phyloP scores from a whole-genome alignment of 2,888 invertebrate genomes.

The Seira sanloemensis region DNA sequence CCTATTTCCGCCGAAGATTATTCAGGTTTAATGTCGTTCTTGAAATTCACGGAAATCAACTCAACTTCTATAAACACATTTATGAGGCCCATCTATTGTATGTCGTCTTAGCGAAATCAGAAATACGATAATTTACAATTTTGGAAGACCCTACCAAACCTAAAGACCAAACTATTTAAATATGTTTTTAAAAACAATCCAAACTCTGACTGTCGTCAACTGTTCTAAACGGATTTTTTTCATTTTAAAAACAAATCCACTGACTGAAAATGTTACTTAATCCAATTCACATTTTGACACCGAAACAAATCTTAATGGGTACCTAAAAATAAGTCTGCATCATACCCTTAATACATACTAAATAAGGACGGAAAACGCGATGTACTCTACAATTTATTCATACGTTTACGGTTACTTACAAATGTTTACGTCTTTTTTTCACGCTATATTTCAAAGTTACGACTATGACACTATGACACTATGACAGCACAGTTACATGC shows the following conservation, averaged over 20 bases:
- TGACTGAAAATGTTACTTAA: neutral
- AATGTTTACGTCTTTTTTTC: conserved; percentile 2
- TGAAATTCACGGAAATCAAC: too few relatives aligned
- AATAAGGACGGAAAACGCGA: conserved; percentile 46
- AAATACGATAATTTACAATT: too few relatives aligned
- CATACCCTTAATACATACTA: conserved; percentile 14
- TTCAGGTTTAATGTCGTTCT: too few relatives aligned
- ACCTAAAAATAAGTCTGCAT: conserved; percentile 1
- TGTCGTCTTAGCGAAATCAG: too few relatives aligned
- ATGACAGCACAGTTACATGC: too few relatives aligned
- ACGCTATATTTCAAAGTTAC: too few relatives aligned
- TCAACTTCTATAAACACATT: too few relatives aligned
- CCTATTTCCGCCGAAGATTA: too few relatives aligned
- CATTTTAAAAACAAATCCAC: neutral
- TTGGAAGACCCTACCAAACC: too few relatives aligned
- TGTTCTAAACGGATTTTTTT: neutral
- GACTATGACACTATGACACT: too few relatives aligned
- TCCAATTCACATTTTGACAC: neutral
- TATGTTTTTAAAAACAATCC: neutral
- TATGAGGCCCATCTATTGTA: too few relatives aligned
- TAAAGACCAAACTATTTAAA: too few relatives aligned
- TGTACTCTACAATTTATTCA: neutral
- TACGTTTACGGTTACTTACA: neutral
- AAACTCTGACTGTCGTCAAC: neutral
- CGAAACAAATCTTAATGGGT: neutral